Evolutionary conservation across 2,113 vertebrate genomes (phyloP), one percentile per base, ranked within the genome.

Genomic region (Oreotrochilus melanogaster): DNA sequence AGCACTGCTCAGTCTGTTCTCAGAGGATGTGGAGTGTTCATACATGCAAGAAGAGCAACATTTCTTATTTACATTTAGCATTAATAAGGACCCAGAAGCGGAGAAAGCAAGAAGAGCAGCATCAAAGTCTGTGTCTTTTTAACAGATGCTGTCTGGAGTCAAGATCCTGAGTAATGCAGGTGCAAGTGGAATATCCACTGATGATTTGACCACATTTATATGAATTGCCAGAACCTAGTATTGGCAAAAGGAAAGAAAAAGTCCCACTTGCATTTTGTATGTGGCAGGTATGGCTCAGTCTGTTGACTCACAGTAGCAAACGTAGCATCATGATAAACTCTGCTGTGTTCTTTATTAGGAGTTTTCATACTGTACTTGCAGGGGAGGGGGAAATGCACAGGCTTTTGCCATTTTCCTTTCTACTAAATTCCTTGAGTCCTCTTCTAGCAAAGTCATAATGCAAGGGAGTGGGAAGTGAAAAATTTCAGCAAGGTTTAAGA

Each of bases 131-230:
- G 35, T 2, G 2, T 70, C 65, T 54, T 79, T 93, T 66, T 61
- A 84, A 58, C 21, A 78, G 35, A 9, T 2, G 8, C 39, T 35
- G 56, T 53, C 43, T 51, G 43, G 11, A 92, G 78, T 90, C 89
- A 84, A 86, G 43, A 88, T 80, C 56, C 72, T 53, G 45, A 83
- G 56, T 43, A 56, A 74, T 93, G 79, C 94, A 96, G 93, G 88
- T 97, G 95, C 11, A 4, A 14, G 14, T 83, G 76, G 35, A 92
- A 57, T 50, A 67, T 53, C 35, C 28, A 50, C 5, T 86, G 72
- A 94, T 86, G 64, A 84, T 28, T 78, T 96, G 93, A 72, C 86
- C 39, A 57, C 27, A 3, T 12, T 15, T 21, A n/a, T 53, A 22
- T 9, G 2, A n/a, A 66, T 50, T 90, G 54, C 43, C 93, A 96